Evolutionary conservation across 2,797 vertebrate genomes (phyloP), one percentile per base, ranked within the genome.

Genomic region (Xyrichtys novacula): DNA sequence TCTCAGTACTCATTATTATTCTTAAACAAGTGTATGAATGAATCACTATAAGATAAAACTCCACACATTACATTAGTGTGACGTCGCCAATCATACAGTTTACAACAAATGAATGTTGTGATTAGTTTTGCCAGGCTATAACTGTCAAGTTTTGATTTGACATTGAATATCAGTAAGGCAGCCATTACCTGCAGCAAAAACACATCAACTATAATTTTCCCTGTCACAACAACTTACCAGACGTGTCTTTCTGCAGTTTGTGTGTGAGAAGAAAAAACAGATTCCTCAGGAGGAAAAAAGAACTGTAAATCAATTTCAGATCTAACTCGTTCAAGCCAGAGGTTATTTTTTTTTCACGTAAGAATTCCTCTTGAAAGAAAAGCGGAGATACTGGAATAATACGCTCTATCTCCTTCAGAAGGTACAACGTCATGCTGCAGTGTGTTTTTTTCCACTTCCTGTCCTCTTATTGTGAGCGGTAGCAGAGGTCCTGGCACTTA

Each of bases 401-500:
- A 26, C 10, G 65, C 32, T 36, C 4, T 31, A 36, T 31, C 9
- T 52, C 16, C 16, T 26, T 10, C 14, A 47, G 28, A 78, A 36
- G 59, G 61, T 34, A 61, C 5, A 43, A 19, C 9, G 36, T 71
- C 5, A 2, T 50, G 31, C 31, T 46, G 55, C 16, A 7, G 25
- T 48, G 25, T 55, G 11, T 34, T 29, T 22, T 43, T 48, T 19
- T 46, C 42, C 20, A 23, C 58, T 34, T 57, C 55, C 68, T 58
- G 57, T 69, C 60, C 57, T 26, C 56, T 65, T 46, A 64, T 82
- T 56, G 53, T 68, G 60, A 65, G 49, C 59, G 44, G 60, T 68
- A 67, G 60, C 49, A 59, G 65, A 20, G 69, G 57, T 60, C 74
- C 50, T 40, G 47, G 65, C 62, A 62, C 66, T 77, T 71, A 67